Evolutionary conservation across 2,888 invertebrate genomes (phyloP), one percentile per base, ranked within the genome.

Genomic region (Sarcophaga rosellei): DNA sequence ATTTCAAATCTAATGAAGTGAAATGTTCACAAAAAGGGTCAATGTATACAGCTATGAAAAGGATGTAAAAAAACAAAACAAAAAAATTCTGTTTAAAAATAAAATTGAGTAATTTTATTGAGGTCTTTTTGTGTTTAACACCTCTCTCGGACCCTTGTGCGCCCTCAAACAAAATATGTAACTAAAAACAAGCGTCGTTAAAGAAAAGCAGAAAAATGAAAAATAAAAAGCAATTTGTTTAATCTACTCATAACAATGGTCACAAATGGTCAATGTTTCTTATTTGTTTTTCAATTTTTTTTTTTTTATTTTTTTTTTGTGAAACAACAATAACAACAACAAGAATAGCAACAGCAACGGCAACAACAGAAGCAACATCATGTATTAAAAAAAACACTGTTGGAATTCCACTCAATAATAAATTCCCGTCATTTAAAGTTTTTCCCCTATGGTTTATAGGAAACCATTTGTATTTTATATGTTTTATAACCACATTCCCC

Each of bases 201-300:
- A 74, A 74, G 70, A 44, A 47, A 23, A 62, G 23, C 25, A 25
- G 75, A 62, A 80, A 84, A 84, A 76, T 75, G 76, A 77, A 73
- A 81, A 81, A 85, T 75, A 82, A 66, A 81, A 78, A 78, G 15
- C 81, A 85, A 85, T 85, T 85, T 85, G 75, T 82, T 79, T 85
- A 75, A 85, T 85, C 78, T 70, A 79, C 85, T 85, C 81, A 85
- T 85, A 85, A 85, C 79, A 85, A 85, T 85, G 79, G 78, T 81
- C 74, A 78, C 85, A 81, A 85, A 78, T 81, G 81, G 78, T 69
- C 79, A 81, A 76, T 84, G 75, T 17, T 79, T 84, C 23, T 53
- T 76, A 76, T 81, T 73, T 78, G 47, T 6, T 23, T 73, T 53
- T 10, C 20, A 68, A n/a, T 53, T 23, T 23, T 53, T 21, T 44